These are phyloP conservation scores for Hydrolagus colliei DNA, from an alignment of 2,797 vertebrate genomes.

Conservation along the genomic window DNA sequence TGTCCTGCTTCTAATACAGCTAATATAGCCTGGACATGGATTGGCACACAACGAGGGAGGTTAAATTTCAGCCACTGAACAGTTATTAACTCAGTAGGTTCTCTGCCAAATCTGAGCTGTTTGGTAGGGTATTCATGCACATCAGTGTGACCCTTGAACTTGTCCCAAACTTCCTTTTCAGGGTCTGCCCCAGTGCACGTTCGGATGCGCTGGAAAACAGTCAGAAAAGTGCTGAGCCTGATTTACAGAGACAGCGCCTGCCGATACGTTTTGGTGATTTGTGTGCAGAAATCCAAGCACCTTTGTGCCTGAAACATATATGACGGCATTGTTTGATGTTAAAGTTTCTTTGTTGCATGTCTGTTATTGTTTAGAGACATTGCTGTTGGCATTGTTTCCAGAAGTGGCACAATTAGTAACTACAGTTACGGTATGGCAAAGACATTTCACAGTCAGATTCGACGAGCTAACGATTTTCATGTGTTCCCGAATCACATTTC, in stretches of 20 bases:
- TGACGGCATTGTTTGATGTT: background rate
- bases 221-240: background rate
- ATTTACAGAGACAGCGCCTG: background rate
- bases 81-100: background rate
- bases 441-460: background rate
- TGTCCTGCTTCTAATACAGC: conserved; percentile 6
- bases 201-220: background rate
- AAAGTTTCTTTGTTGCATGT: background rate
- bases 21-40: conserved; percentile 11
- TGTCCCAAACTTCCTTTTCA: background rate
- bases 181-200: background rate
- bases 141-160: conserved; percentile 9
- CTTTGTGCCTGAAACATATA: background rate
- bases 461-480: too few relatives aligned
- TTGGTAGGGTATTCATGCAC: background rate
- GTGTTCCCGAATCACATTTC: too few relatives aligned
- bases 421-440: background rate
- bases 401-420: background rate
- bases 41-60: background rate
- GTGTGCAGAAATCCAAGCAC: background rate
- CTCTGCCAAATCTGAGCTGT: background rate
- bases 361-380: background rate
- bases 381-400: background rate
- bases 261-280: background rate
- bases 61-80: background rate